A percentile compares a stretch with the other conserved stretches of the same genome.
phyloP scores from a whole-genome alignment of 2,113 vertebrate genomes.

The Origma solitaria region DNA sequence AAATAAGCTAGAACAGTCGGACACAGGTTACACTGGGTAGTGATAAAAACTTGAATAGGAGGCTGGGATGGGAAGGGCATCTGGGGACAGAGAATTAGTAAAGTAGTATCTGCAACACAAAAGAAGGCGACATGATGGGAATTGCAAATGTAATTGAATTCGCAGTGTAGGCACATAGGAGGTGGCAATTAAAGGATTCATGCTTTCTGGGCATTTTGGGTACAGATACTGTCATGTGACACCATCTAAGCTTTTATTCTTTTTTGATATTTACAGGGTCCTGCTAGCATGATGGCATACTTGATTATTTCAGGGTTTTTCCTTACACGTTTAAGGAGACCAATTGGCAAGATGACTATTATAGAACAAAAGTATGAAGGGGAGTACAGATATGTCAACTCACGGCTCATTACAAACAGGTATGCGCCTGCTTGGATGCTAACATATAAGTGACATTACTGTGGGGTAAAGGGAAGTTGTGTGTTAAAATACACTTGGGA shows the following conservation, averaged over 20 bases:
- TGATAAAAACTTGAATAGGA: not conserved
- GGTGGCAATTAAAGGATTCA: not conserved
- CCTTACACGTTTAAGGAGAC: conserved; percentile 89
- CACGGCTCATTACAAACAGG: conserved; percentile 97
- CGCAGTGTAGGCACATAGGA: not conserved
- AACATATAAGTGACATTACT: not conserved
- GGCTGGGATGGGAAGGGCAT: not conserved
- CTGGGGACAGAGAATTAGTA: not conserved
- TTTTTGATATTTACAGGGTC: conserved; percentile 76
- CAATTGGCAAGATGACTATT: conserved; percentile 96
- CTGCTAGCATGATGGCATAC: conserved; percentile 92
- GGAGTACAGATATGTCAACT: conserved; percentile 96
- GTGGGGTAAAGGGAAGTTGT: not conserved
- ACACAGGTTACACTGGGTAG: not conserved
- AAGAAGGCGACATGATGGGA: not conserved
- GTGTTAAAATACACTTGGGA: not conserved
- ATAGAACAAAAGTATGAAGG: conserved; percentile 93
- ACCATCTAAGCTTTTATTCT: not conserved
- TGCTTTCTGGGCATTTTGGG: not conserved
- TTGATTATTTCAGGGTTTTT: conserved; percentile 93
- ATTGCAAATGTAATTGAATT: not conserved
- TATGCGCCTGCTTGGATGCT: conserved; percentile 25
- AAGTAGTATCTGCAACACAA: not conserved
- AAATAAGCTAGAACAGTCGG: not conserved
- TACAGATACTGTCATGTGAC: not conserved